A percentile compares a stretch with the other conserved stretches of the same genome.
Evolutionary conservation across 2,888 invertebrate species (phyloP).

Genomic region (Cybosia mesomella): DNA sequence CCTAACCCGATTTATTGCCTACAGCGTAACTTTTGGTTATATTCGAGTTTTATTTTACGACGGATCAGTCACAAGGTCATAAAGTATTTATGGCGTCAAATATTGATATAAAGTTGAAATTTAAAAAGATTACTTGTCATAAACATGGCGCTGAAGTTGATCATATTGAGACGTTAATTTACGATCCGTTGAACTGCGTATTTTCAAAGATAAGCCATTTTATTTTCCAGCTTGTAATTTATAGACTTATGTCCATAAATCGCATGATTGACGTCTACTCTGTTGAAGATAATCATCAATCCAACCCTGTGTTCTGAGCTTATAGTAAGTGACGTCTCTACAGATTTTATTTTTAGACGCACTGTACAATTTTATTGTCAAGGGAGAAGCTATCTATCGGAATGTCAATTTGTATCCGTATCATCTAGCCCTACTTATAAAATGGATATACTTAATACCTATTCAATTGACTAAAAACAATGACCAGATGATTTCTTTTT

Average conservation of each 20-base stretch:
- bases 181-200: neutral
- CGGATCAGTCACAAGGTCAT: conserved; percentile 20
- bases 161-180: neutral
- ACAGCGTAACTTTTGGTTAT: conserved; percentile 20
- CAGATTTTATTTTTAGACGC: neutral
- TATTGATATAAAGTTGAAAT: conserved; percentile 23
- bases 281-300: conserved; percentile 4
- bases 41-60: conserved; percentile 30
- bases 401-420: neutral
- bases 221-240: conserved; percentile 2
- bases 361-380: neutral
- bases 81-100: conserved; percentile 29
- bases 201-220: conserved; percentile 1
- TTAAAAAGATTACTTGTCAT: conserved; percentile 12
- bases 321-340: conserved; percentile 1
- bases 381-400: neutral
- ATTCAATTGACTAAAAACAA: neutral
- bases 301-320: neutral
- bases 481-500: neutral
- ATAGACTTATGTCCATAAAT: neutral
- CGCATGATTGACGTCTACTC: neutral
- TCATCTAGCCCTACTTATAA: neutral
- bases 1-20: conserved; percentile 30
- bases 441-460: neutral
- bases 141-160: conserved; percentile 11